Percentiles rank a stretch among this genome's conserved stretches.
Evolutionary conservation across 2,797 vertebrate genomes (phyloP).

Genomic region (Lateolabrax maculatus): DNA sequence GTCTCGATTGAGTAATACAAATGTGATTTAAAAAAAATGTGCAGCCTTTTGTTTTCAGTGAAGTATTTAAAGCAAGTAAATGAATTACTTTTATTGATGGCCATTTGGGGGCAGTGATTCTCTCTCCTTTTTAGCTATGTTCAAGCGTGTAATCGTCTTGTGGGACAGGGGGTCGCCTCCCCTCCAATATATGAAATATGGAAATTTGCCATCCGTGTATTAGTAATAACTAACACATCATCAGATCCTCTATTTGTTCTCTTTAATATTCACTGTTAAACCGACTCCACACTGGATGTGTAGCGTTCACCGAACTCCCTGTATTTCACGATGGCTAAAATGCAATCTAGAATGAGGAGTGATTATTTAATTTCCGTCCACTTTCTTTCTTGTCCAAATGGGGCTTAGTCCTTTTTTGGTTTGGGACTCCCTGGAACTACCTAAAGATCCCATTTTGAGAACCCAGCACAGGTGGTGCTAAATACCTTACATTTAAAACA

Average conservation of each 20-base stretch:
- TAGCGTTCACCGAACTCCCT: background rate
- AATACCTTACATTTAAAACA: constrained; percentile 13
- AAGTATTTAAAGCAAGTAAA: too few relatives aligned
- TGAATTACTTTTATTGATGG: background rate
- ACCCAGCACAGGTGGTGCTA: background rate
- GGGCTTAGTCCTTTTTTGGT: background rate
- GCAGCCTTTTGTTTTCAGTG: background rate
- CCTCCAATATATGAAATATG: background rate
- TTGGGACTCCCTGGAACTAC: background rate
- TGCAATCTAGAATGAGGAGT: background rate
- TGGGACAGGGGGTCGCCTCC: too few relatives aligned
- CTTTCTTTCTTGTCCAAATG: background rate
- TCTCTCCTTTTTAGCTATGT: background rate
- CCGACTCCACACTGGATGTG: background rate
- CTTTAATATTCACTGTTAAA: background rate
- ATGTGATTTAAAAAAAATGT: background rate
- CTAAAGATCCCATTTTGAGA: background rate
- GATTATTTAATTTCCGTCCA: background rate
- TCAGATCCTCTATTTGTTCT: background rate
- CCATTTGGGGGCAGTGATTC: background rate
- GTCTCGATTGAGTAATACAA: background rate
- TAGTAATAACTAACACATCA: background rate
- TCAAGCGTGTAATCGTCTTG: background rate
- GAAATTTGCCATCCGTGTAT: too few relatives aligned
- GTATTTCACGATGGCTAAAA: background rate